Base-by-base conservation (phyloP, 2,888 invertebrate species). In the Lamellibrachia columna region DNA sequence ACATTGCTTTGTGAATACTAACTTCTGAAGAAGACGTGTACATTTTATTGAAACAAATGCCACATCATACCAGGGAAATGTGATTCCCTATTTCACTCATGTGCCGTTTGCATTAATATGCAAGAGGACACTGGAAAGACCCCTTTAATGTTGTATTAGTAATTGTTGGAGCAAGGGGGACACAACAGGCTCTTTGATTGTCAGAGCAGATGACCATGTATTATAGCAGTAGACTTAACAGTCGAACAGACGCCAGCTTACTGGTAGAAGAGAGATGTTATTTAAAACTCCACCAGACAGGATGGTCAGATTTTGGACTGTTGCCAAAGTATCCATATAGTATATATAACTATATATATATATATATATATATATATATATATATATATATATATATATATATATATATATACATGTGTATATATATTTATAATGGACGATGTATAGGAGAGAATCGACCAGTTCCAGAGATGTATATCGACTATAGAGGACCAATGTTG, bases 271-370 rank as follows among this genome's bases (percentile, higher is more conserved):
- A n/a, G n/a, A 22, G 22, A 75, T 15, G 75, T 15, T n/a, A 75
- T 75, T 75, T 75, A 75, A n/a, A 22, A 75, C 15, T 75, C n/a
- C 22, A 15, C 75, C 6, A 75, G 75, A 75, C 75, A 75, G 75
- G 75, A 75, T 75, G 75, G 75, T 75, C 75, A 75, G 22, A 75
- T 75, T 92, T 92, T 58, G 40, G 60, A 75, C 40, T 53, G 40
- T 53, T 58, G 40, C 40, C 60, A 60, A 92, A 92, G 52, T 92
- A 75, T 92, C 60, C 92, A 60, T 75, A 60, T 11, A 55, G 15
- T 75, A 75, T 75, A 75, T 92, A 8, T 22, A 9, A 15, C 52
- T 92, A 52, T 92, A 90, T 90, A 90, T 52, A 90, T 22, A 92
- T 75, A 9, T 52, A 75, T 90, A 90, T 92, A 8, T 22, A 9